Conservation (phyloP, 35 echinoderm and acorn worm species). For the Lytechinus pictus region DNA sequence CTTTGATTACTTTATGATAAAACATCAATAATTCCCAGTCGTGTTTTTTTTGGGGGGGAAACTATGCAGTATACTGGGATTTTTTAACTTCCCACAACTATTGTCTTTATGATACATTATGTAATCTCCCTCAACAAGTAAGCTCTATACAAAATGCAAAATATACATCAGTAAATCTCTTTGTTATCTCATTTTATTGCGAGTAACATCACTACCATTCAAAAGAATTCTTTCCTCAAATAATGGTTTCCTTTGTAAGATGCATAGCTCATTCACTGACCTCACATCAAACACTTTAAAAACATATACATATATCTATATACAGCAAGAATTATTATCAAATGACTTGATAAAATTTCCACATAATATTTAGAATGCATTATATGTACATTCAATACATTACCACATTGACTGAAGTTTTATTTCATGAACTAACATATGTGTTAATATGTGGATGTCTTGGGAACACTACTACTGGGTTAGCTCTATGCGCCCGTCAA, state of each 20-base stretch:
- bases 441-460: neutral
- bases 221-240: neutral
- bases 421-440: neutral
- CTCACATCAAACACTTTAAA: neutral
- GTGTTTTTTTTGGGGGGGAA: too few relatives aligned
- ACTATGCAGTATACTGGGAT: too few relatives aligned
- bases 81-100: too few relatives aligned
- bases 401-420: neutral
- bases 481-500: neutral
- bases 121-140: too few relatives aligned
- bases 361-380: neutral
- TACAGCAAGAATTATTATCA: neutral
- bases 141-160: neutral
- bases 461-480: neutral
- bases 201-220: neutral
- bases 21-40: too few relatives aligned
- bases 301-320: slow-evolving; percentile 5
- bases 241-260: neutral
- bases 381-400: neutral
- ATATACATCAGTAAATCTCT: neutral
- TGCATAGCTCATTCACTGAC: neutral
- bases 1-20: too few relatives aligned
- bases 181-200: neutral
- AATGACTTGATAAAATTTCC: neutral
- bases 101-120: too few relatives aligned